Evolutionary conservation across 2,113 vertebrate genomes (phyloP), one percentile per base, ranked within the genome.

Genomic region (Macroglossus sobrinus): DNA sequence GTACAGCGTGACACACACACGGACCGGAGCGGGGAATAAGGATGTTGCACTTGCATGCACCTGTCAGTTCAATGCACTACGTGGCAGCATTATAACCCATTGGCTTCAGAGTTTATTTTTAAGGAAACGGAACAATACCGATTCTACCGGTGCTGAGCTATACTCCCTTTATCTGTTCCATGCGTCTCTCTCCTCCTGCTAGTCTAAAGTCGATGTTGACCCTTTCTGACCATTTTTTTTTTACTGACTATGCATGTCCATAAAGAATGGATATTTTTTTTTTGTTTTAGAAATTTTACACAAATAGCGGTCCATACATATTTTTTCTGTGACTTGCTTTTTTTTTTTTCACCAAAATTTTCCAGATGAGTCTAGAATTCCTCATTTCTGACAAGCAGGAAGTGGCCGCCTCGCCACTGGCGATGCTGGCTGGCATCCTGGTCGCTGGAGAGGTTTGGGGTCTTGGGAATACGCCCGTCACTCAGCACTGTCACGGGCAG

Each of bases 1-100:
- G 12, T 1, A 8, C 0, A 1, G 1, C 33, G 1, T 57, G 21
- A 3, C 9, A 40, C 40, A 28, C 9, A 5, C 1, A 0, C 3
- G 5, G 45, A 45, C 3, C 43, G 0, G 6, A 0, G 45, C 1
- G 2, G n/a, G n/a, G 80, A 74, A 16, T 5, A 16, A 33, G 2
- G 57, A 5, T 1, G 45, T 1, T 22, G 12, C 33, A 6, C 47
- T 24, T n/a, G 6, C 43, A 0, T 2, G 50, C 18, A 9, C 12
- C 59, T 30, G 10, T 35, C 18, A 1, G 63, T 35, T 16, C 78
- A 7, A 22, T 69, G 5, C 43, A 10, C 7, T 1, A 8, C 18
- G 0, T 10, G 45, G 43, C 6, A 8, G 59, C 22, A 53, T 33
- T 40, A 35, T 21, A 61, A 63, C 45, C 28, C 53, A 2, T 26